A percentile compares a stretch with the other conserved stretches of the same genome.
Conservation (phyloP, 1,140 invertebrate species). For the Bombus picipes region DNA sequence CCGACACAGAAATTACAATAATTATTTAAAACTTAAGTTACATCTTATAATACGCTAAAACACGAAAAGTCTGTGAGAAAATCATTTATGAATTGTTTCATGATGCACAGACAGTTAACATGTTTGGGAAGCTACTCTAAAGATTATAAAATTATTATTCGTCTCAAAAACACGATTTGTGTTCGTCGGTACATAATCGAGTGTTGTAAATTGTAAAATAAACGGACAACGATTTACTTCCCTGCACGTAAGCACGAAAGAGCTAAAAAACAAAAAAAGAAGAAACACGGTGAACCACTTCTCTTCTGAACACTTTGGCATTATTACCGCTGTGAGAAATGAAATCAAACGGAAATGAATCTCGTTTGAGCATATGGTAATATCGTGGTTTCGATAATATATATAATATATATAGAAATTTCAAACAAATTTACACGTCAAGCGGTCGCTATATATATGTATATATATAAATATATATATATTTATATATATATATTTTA, state of each 20-base stretch:
- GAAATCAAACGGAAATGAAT: conserved; percentile 29
- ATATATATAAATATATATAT: background rate
- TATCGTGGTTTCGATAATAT: conserved; percentile 21
- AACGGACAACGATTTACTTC: conserved; percentile 7
- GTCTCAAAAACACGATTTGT: conserved; percentile 16
- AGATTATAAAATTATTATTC: conserved; percentile 30
- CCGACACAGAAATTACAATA: conserved; percentile 56
- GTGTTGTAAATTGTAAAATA: background rate
- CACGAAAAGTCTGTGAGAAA: conserved; percentile 27
- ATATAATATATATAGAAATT: conserved; percentile 48
- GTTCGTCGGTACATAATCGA: conserved; percentile 1
- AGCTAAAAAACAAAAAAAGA: background rate
- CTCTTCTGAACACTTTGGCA: conserved; percentile 53
- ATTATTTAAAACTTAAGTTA: conserved; percentile 62
- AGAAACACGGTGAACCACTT: conserved; percentile 36
- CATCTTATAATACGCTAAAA: conserved; percentile 32
- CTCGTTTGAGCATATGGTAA: conserved; percentile 16
- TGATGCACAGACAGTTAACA: conserved; percentile 22
- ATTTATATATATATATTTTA: conserved; percentile 4
- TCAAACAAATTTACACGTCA: conserved; percentile 62
- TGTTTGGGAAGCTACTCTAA: conserved; percentile 37
- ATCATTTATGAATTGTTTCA: background rate
- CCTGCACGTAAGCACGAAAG: background rate
- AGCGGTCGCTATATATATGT: conserved; percentile 32
- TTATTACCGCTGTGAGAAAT: conserved; percentile 38